Conservation (phyloP, 2,113 vertebrate genomes). For the Tyrannus savana region DNA sequence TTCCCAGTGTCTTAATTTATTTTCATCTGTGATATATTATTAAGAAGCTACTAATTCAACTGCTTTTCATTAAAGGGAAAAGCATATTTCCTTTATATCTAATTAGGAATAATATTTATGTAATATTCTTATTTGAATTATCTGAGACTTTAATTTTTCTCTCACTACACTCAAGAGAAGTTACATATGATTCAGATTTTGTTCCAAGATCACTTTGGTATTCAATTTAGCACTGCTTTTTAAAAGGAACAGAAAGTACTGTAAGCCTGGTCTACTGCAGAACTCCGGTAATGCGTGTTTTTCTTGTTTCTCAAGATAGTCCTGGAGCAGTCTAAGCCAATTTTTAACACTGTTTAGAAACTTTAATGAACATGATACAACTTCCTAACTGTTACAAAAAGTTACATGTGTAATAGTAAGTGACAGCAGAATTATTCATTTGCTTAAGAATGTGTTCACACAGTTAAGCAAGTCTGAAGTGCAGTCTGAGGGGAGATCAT, state of each 20-base stretch:
- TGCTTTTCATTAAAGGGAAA: background rate
- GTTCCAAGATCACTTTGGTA: background rate
- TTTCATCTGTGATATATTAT: background rate
- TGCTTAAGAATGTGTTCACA: background rate
- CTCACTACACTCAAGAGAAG: background rate
- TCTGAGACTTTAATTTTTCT: background rate
- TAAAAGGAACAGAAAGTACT: background rate
- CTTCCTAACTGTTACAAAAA: conserved; percentile 58
- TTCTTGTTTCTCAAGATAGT: conserved; percentile 61
- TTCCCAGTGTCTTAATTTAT: background rate
- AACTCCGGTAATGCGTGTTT: background rate
- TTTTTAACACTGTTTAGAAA: conserved; percentile 56
- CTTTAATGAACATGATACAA: conserved; percentile 5
- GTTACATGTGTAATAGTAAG: conserved; percentile 27
- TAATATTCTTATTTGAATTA: background rate
- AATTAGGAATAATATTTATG: background rate
- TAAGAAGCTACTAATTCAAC: background rate
- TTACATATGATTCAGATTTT: background rate
- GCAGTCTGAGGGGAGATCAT: background rate
- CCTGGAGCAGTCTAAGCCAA: conserved; percentile 55
- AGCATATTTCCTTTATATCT: background rate
- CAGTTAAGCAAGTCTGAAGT: conserved; percentile 4
- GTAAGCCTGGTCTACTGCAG: background rate
- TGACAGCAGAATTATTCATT: conserved; percentile 5
- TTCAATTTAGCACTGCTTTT: background rate